Evolutionary conservation across 2,113 vertebrate species (phyloP).

Genomic region (Raja brachyura): DNA sequence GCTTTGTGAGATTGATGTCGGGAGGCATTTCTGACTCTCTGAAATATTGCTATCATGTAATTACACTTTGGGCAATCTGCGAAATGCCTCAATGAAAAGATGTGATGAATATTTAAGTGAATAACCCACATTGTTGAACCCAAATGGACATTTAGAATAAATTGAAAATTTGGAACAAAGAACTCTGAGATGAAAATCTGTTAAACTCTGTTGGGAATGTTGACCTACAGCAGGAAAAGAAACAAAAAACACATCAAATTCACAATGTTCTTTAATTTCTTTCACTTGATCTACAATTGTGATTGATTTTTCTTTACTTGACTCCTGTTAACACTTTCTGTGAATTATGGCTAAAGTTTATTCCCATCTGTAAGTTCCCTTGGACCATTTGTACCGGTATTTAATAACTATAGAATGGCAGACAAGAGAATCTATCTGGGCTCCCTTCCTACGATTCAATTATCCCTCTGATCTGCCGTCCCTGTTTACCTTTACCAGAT

Average conservation of each 20-base stretch:
- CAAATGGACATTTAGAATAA: not conserved
- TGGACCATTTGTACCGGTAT: not conserved
- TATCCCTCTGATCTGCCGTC: not conserved
- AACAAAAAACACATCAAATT: not conserved
- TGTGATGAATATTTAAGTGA: not conserved
- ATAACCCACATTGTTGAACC: not conserved
- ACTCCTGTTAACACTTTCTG: not conserved
- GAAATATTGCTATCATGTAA: not conserved
- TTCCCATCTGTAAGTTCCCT: not conserved
- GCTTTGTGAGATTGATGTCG: no score
- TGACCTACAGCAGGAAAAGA: not conserved
- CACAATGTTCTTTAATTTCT: not conserved
- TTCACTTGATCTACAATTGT: not conserved
- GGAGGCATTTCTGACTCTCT: no score
- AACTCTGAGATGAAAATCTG: not conserved
- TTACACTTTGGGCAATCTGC: not conserved
- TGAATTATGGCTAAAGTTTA: not conserved
- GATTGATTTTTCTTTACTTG: not conserved
- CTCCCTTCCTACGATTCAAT: not conserved
- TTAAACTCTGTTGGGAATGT: not conserved
- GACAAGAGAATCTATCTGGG: not conserved
- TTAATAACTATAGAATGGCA: not conserved
- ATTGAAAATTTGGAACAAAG: not conserved
- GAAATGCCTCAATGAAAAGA: not conserved
- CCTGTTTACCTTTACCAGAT: not conserved